Conservation (phyloP, 37 sponge, comb jelly and placozoan genomes). For the Axinella damicornis region DNA sequence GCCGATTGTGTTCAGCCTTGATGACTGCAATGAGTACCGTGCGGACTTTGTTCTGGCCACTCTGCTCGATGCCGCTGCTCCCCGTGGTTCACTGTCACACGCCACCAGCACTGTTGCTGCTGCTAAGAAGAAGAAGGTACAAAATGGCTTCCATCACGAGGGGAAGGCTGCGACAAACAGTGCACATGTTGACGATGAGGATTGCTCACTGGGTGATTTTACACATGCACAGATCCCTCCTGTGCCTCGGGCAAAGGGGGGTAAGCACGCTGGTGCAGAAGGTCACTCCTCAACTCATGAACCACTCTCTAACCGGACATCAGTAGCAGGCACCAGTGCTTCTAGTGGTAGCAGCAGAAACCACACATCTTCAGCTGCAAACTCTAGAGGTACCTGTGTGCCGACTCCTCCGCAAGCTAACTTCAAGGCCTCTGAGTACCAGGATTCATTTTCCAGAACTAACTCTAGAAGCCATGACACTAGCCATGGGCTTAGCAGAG, state of each 20-base stretch:
- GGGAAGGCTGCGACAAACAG: background rate
- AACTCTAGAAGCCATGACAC: too few species aligned
- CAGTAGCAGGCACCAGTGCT: too few species aligned
- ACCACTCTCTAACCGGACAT: too few species aligned
- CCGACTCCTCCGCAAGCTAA: background rate
- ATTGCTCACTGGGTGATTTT: too few species aligned
- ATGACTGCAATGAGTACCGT: slow-evolving; percentile 24
- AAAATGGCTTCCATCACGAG: too few species aligned
- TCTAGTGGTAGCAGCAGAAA: too few species aligned
- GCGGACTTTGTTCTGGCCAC: slow-evolving; percentile 93
- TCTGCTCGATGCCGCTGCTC: slow-evolving; percentile 47
- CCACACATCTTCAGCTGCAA: too few species aligned
- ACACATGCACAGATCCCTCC: too few species aligned
- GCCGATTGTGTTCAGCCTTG: slow-evolving; percentile 80
- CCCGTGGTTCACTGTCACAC: background rate
- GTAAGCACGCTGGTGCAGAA: too few species aligned
- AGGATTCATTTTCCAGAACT: background rate
- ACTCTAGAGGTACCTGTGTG: background rate
- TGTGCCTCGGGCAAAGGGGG: too few species aligned
- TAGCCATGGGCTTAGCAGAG: background rate
- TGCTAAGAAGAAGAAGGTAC: background rate
- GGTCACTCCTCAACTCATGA: too few species aligned
- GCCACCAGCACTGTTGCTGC: background rate
- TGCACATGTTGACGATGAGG: too few species aligned
- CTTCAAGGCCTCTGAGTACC: background rate